Conservation (phyloP, 2,113 vertebrate species). For the Riparia riparia region DNA sequence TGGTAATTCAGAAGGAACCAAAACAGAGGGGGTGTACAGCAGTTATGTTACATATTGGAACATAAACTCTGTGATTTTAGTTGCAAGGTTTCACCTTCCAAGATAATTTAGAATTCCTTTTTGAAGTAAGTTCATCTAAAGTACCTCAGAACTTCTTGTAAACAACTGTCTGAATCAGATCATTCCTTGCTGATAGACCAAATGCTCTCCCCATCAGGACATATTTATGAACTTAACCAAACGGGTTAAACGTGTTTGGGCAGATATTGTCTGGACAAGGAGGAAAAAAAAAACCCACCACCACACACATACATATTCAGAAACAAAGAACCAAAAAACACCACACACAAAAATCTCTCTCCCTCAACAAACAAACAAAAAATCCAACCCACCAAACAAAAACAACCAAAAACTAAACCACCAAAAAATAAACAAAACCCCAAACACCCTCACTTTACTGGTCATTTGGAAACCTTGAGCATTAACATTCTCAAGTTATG, state of each 20-base stretch:
- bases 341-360: background rate
- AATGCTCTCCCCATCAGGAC: background rate
- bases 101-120: background rate
- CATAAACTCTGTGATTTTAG: background rate
- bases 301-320: background rate
- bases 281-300: background rate
- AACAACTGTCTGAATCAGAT: background rate
- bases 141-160: background rate
- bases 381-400: background rate
- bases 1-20: background rate
- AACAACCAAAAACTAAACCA: background rate
- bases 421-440: rapidly evolving
- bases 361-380: background rate
- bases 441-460: background rate
- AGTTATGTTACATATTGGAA: background rate
- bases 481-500: background rate
- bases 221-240: constrained; percentile 4
- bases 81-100: background rate
- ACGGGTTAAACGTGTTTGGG: constrained; percentile 29
- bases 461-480: background rate
- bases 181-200: background rate
- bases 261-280: background rate
- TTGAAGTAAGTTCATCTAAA: background rate
- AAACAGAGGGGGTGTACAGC: background rate
- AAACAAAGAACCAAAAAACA: background rate